These are phyloP conservation scores for Pelodiscus sinensis DNA, from an alignment of 2,113 vertebrate species.

Conservation along the genomic window DNA sequence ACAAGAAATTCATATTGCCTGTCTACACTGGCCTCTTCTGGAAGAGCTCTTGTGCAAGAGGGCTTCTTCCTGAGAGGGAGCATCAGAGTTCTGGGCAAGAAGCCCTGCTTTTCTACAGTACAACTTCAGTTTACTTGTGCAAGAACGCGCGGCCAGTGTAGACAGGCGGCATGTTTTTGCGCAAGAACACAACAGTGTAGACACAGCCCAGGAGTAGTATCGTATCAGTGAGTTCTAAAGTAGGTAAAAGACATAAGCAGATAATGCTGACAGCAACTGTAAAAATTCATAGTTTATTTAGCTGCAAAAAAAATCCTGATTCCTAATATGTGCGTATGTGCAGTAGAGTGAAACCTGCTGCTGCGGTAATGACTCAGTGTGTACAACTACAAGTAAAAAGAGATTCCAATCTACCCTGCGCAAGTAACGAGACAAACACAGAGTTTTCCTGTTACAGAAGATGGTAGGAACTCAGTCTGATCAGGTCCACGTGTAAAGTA, in stretches of 20 bases:
- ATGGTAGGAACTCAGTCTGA: background rate
- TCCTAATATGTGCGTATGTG: accelerated
- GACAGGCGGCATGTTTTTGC: too few relatives aligned
- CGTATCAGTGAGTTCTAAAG: background rate
- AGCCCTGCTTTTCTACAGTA: too few relatives aligned
- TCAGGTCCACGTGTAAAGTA: background rate
- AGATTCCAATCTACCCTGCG: background rate
- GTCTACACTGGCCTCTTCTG: too few relatives aligned
- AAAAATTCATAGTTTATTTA: background rate
- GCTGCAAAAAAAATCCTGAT: background rate
- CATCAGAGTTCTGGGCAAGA: too few relatives aligned
- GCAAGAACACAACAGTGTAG: too few relatives aligned
- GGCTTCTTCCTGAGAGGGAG: too few relatives aligned
- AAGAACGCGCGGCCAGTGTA: too few relatives aligned
- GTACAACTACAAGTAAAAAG: background rate
- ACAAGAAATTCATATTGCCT: too few relatives aligned
- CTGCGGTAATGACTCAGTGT: background rate
- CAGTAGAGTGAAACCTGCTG: background rate
- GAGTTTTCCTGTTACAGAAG: background rate
- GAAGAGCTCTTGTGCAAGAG: too few relatives aligned
- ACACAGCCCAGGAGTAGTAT: too few relatives aligned
- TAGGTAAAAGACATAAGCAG: background rate
- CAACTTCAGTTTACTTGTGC: too few relatives aligned
- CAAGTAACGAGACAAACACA: background rate
- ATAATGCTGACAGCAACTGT: background rate